phyloP scores from a whole-genome alignment of 2,797 vertebrate species.

The Eidolon dupreanum region DNA sequence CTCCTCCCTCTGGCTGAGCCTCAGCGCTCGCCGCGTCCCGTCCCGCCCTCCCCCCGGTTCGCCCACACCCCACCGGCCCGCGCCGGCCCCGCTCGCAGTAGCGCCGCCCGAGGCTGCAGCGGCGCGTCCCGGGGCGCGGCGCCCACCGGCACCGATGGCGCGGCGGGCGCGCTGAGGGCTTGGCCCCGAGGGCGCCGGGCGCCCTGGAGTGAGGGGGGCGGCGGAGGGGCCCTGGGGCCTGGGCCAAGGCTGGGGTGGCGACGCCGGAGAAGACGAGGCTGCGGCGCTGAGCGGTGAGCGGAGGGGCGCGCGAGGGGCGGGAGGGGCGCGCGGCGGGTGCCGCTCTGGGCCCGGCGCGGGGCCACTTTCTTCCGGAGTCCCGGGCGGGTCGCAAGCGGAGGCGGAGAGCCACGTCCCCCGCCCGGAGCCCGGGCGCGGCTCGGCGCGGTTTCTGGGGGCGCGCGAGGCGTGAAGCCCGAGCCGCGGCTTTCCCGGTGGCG shows the following conservation, averaged over 20 bases:
- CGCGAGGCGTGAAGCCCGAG: neutral
- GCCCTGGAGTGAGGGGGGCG: conserved; percentile 63
- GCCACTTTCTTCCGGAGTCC: neutral
- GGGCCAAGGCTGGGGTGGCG: conserved; percentile 13
- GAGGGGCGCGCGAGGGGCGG: neutral
- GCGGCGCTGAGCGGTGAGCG: conserved; percentile 55
- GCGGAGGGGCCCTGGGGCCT: neutral
- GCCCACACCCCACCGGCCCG: conserved; percentile 34
- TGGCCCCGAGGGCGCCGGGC: conserved; percentile 44
- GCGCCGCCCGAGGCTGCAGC: conserved; percentile 48
- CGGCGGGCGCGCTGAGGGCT: conserved; percentile 5
- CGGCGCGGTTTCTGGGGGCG: neutral
- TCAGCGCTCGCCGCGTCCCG: neutral
- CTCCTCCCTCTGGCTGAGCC: conserved; percentile 61
- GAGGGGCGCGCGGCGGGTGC: neutral
- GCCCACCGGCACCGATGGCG: conserved; percentile 59
- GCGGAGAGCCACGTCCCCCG: conserved; percentile 55
- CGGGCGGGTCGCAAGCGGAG: neutral
- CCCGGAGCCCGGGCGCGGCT: neutral
- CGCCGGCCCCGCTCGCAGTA: neutral
- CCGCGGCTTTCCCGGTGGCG: neutral
- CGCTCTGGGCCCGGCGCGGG: neutral
- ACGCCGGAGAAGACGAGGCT: conserved; percentile 22
- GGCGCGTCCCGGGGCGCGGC: conserved; percentile 52
- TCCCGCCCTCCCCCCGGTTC: neutral